Evolutionary conservation across 2,888 invertebrate species (phyloP).

Genomic region (Plagiodera versicolora): DNA sequence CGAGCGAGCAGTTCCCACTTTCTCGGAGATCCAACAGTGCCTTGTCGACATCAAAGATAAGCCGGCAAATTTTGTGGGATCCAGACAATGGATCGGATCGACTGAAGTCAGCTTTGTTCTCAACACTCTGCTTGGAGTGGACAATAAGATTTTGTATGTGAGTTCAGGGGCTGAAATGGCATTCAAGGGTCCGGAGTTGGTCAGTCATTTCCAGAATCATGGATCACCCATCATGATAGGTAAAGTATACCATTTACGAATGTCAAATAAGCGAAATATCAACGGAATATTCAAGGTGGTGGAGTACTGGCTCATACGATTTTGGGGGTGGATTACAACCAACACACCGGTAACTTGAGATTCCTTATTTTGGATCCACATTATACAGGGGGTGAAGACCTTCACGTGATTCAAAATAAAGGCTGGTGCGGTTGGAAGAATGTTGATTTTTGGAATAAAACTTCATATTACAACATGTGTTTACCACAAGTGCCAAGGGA

Average conservation of each 20-base stretch:
- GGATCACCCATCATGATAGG: conserved; percentile 99
- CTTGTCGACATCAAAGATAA: conserved; percentile 95
- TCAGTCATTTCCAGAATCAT: conserved; percentile 87
- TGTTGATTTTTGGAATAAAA: conserved; percentile 91
- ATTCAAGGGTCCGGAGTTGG: conserved; percentile 76
- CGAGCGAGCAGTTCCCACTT: conserved; percentile 74
- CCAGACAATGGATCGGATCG: conserved; percentile 97
- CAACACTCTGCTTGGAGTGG: conserved; percentile 75
- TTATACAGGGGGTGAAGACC: conserved; percentile 87
- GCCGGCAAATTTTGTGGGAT: conserved; percentile 80
- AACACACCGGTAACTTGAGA: conserved; percentile 74
- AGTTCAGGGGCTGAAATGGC: conserved; percentile 83
- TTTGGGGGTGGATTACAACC: conserved; percentile 88
- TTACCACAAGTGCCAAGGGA: conserved; percentile 74
- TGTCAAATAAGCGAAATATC: too few species aligned
- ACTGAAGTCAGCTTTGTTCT: conserved; percentile 94
- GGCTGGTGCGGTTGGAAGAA: conserved; percentile 99
- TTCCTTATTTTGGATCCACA: conserved; percentile 99
- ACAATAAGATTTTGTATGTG: conserved; percentile 81
- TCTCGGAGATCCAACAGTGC: conserved; percentile 88
- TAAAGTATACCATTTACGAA: too few species aligned
- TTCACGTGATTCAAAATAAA: conserved; percentile 72
- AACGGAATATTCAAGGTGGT: conserved; percentile 78
- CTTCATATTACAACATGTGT: conserved; percentile 95
- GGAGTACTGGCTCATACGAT: conserved; percentile 98